Evolutionary conservation across 2,113 vertebrate genomes (phyloP).

Genomic region (Gallinago undulata): DNA sequence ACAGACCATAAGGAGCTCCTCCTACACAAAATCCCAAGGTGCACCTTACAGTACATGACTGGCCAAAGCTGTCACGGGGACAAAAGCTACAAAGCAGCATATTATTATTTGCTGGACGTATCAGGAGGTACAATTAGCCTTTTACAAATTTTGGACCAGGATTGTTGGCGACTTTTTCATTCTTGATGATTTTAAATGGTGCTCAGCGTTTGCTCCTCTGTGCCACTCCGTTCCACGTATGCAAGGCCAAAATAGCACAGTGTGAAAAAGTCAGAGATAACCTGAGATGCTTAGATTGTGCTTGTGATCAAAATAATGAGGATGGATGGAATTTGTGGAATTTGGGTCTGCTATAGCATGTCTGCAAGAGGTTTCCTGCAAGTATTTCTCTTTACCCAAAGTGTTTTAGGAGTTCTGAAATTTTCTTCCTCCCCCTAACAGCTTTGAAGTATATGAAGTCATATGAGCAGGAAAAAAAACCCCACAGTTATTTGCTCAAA

Average conservation of each 20-base stretch:
- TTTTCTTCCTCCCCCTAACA: not conserved
- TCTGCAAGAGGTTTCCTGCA: not conserved
- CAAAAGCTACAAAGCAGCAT: not conserved
- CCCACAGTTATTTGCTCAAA: not conserved
- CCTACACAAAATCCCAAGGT: not conserved
- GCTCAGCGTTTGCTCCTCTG: not conserved
- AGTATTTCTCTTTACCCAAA: not conserved
- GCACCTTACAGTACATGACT: not conserved
- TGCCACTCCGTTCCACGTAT: rapidly evolving
- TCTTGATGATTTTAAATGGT: not conserved
- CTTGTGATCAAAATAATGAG: not conserved
- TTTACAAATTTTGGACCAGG: not conserved
- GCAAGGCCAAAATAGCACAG: not conserved
- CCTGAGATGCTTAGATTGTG: not conserved
- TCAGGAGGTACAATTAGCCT: not conserved
- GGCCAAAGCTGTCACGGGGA: not conserved
- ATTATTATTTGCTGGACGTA: not conserved
- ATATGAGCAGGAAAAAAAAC: not conserved
- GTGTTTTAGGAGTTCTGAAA: not conserved
- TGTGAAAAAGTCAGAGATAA: not conserved
- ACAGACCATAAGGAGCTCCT: not conserved
- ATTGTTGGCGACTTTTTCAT: rapidly evolving
- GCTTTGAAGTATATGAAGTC: not conserved
- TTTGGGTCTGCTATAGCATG: not conserved
- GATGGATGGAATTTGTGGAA: not conserved